Evolutionary conservation across 2,888 invertebrate species (phyloP), one percentile per base, ranked within the genome.

Genomic region (Hyposoter didymator): DNA sequence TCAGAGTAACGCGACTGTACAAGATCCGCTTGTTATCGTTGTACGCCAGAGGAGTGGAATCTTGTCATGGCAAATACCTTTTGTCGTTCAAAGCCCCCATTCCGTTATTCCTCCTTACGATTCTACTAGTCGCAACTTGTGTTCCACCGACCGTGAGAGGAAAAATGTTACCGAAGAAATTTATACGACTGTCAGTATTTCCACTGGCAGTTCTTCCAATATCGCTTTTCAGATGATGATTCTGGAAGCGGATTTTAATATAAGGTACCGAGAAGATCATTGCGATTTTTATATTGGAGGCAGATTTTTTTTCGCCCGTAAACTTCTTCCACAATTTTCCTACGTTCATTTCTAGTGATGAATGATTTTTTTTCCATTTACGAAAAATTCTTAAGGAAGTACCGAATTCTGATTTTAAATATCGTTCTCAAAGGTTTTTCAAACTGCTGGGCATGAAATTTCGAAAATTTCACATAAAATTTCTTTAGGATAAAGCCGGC

Each of bases 51-150:
- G 96, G 88, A 96, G 95, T 91, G 96, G 96, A 70, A 96, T 97
- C 1, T 94, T 97, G 82, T 97, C 97, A 0, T 98, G 97, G 97
- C 96, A 97, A 90, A 94, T 98, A 10, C 98, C 97, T 0, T 94
- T 97, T 89, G 89, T 95, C 70, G 95, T 97, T 0, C 95, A 95
- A 80, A 93, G 90, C 84, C 87, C 89, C 19, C 75, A 89, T 84
- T 73, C 88, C 22, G 76, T 87, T 12, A 84, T 85, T 47, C 81
- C 88, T 75, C 82, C 84, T 5, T 94, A 91, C 72, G 89, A 90
- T 72, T 91, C 87, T 52, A 93, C 93, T 12, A 92, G 91, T 12
- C 93, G 96, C 78, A 97, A 96, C 0, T 92, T 97, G 19, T 96
- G 96, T 92, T 95, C 96, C 3, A 95, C 95, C 76, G 95, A 95